Conservation (phyloP, 2,797 vertebrate genomes). For the Sphaeramia orbicularis region DNA sequence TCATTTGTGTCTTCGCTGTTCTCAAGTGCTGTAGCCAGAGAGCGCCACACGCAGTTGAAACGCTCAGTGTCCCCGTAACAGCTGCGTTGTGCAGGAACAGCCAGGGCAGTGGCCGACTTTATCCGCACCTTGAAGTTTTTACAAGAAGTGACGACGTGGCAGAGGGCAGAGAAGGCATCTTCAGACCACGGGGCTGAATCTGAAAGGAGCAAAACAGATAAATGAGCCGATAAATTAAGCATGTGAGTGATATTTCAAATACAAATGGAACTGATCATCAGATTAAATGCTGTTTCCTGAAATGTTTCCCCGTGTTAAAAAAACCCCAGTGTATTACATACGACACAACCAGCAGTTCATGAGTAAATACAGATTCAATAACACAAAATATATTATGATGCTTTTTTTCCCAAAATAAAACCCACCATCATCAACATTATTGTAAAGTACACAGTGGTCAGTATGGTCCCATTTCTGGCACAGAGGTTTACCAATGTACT, state of each 20-base stretch:
- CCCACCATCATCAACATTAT: too few relatives aligned
- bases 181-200: conserved; percentile 90
- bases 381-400: too few relatives aligned
- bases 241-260: neutral
- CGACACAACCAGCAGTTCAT: too few relatives aligned
- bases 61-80: conserved; percentile 87
- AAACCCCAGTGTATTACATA: too few relatives aligned
- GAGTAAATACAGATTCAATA: too few relatives aligned
- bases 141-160: conserved; percentile 92
- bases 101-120: conserved; percentile 92
- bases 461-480: too few relatives aligned
- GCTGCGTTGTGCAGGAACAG: conserved; percentile 84
- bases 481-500: too few relatives aligned
- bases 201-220: conserved; percentile 49
- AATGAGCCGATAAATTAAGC: neutral
- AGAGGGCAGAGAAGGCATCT: conserved; percentile 89
- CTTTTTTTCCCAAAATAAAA: too few relatives aligned
- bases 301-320: too few relatives aligned
- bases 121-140: conserved; percentile 98
- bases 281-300: neutral
- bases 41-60: conserved; percentile 89
- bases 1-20: conserved; percentile 93
- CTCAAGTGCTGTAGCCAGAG: conserved; percentile 90
- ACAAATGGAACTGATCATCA: neutral
- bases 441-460: too few relatives aligned